These are phyloP conservation scores for Hylaea fasciaria DNA, from an alignment of 2,888 invertebrate genomes.

Conservation along the genomic window DNA sequence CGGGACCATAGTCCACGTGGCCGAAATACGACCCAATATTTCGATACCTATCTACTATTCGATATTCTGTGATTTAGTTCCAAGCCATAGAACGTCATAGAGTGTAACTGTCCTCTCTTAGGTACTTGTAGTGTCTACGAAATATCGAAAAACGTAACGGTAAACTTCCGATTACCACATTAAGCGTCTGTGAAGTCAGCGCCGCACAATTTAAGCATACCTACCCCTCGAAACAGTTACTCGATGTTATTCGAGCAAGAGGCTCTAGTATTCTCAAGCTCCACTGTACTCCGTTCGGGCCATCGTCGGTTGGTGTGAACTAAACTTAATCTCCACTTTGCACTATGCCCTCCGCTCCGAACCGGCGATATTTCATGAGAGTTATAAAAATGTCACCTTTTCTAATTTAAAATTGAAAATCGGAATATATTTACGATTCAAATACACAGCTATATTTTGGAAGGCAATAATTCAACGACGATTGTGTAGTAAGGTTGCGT, in stretches of 20 bases:
- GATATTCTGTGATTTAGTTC: too few species aligned
- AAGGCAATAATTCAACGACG: constrained; percentile 46
- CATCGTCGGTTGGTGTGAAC: constrained; percentile 11
- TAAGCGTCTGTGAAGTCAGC: too few species aligned
- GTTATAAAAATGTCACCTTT: constrained; percentile 30
- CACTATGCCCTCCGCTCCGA: constrained; percentile 10
- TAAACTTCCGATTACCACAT: too few species aligned
- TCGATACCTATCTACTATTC: too few species aligned
- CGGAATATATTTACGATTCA: constrained; percentile 38
- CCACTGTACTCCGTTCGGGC: not conserved
- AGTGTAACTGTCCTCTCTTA: too few species aligned
- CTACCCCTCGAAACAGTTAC: constrained; percentile 3
- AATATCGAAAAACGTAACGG: too few species aligned
- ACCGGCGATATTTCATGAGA: constrained; percentile 21
- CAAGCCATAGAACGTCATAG: too few species aligned
- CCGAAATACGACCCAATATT: too few species aligned
- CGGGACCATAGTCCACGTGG: too few species aligned
- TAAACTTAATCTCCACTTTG: constrained; percentile 26
- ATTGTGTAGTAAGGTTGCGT: constrained; percentile 46
- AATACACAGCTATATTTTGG: constrained; percentile 40
- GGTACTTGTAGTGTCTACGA: too few species aligned
- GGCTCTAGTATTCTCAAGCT: constrained; percentile 7
- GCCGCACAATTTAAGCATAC: constrained; percentile 2
- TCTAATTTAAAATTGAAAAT: constrained; percentile 39
- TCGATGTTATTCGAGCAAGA: constrained; percentile 22